Percentiles rank a stretch among this genome's conserved stretches.
These are phyloP conservation scores for Hybognathus amarus DNA, from an alignment of 2,797 vertebrate species.

Conservation along the genomic window DNA sequence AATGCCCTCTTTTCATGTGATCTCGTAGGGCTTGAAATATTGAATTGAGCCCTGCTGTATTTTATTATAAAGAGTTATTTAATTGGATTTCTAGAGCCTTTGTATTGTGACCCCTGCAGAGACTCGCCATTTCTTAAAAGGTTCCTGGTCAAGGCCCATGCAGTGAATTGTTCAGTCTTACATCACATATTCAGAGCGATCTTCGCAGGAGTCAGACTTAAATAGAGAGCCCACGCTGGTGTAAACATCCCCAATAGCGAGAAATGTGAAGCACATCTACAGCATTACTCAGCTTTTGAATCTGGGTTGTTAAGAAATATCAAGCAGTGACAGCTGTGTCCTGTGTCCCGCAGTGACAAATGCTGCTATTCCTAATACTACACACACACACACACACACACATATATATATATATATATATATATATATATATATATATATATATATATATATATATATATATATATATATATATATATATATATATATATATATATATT, in stretches of 20 bases:
- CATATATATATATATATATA: no score
- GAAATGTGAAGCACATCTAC: background rate
- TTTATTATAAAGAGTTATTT: background rate
- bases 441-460: no score
- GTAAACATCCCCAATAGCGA: background rate
- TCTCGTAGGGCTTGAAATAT: background rate
- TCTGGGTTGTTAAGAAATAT: background rate
- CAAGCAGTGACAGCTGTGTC: background rate
- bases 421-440: no score
- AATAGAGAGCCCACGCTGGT: background rate
- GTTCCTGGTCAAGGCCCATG: background rate
- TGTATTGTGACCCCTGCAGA: slow-evolving; percentile 23
- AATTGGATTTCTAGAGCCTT: slow-evolving; percentile 9
- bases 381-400: background rate
- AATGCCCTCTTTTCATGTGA: background rate
- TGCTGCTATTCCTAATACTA: background rate
- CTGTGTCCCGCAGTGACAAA: background rate
- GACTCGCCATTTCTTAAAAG: slow-evolving; percentile 13
- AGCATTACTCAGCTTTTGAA: background rate
- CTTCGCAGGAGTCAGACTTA: background rate
- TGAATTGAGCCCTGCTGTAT: background rate
- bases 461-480: no score
- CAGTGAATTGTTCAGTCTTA: background rate
- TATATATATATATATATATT: no score
- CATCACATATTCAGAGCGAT: background rate